Evolutionary conservation across 2,113 vertebrate genomes (phyloP).

Genomic region (Tetrao urogallus): DNA sequence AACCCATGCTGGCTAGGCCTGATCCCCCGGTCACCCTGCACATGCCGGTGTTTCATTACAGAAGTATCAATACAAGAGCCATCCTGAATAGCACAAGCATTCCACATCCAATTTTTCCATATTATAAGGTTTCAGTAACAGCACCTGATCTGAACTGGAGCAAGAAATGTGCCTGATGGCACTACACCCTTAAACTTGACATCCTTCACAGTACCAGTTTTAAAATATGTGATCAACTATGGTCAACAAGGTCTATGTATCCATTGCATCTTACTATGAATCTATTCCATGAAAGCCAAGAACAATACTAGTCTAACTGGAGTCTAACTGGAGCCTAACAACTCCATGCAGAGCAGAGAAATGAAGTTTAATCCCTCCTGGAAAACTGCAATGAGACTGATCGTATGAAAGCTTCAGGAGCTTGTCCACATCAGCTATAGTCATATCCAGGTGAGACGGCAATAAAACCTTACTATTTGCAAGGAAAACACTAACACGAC

Average conservation of each 20-base stretch:
- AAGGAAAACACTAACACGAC: not conserved
- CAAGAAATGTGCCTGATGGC: accelerated
- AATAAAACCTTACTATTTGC: not conserved
- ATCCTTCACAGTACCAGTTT: not conserved
- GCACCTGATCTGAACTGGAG: not conserved
- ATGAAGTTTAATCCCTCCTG: not conserved
- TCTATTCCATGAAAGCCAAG: not conserved
- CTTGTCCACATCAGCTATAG: not conserved
- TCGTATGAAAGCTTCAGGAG: not conserved
- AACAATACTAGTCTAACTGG: not conserved
- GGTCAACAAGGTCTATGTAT: accelerated
- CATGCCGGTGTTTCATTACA: not conserved
- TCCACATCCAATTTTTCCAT: not conserved
- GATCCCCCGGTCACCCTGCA: no score
- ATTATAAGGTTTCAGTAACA: not conserved
- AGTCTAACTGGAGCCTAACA: no score
- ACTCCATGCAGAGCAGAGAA: not conserved
- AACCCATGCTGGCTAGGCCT: no score
- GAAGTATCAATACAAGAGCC: not conserved
- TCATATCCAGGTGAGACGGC: not conserved
- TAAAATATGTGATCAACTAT: not conserved
- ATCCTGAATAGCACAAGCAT: not conserved
- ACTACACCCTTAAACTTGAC: not conserved
- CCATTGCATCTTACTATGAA: accelerated
- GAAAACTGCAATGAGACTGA: not conserved